Base-by-base conservation (phyloP, 2,113 vertebrate species). In the Eulemur rufifrons region DNA sequence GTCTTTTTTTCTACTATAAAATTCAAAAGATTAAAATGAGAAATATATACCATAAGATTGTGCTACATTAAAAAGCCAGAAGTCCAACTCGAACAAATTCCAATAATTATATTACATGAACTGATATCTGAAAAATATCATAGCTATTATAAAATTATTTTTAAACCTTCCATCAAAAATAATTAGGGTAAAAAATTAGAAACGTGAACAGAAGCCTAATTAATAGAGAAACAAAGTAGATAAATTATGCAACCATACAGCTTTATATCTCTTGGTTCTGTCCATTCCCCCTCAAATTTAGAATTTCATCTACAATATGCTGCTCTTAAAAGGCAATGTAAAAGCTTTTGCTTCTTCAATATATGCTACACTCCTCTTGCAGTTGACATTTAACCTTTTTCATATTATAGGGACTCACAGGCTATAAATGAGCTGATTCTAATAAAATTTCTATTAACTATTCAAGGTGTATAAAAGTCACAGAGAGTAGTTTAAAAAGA, bases 401-500 rank as follows among this genome's bases (percentile, higher is more conserved):
- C 50, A 80, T 15, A 80, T 76, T 76, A 82, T 20, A 85, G n/a
- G 69, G 78, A 86, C 32, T 61, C 52, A 89, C 3, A 63, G 25
- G 47, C 64, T 83, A 95, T 88, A 94, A 96, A 88, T 39, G 68
- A 96, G 37, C 34, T 93, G 59, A 93, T 84, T 97, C 89, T 85
- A 96, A 86, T 68, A 66, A 94, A 71, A 64, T 92, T 93, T 78
- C 32, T 64, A 80, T 80, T 97, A 97, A 74, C 87, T 97, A 97
- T 56, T 86, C 81, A 95, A 96, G 13, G 64, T 86, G 95, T 97
- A 85, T 52, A 91, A 96, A 97, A 97, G 27, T 66, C 86, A 93
- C 1, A 88, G 23, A 86, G 10, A 90, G 32, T 54, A 93, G 1
- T 3, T 27, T 94, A 96, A 96, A 97, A 94, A 61, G 3, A 88